phyloP scores from a whole-genome alignment of 2,888 invertebrate genomes.

The Caenorhabditis sulstoni region DNA sequence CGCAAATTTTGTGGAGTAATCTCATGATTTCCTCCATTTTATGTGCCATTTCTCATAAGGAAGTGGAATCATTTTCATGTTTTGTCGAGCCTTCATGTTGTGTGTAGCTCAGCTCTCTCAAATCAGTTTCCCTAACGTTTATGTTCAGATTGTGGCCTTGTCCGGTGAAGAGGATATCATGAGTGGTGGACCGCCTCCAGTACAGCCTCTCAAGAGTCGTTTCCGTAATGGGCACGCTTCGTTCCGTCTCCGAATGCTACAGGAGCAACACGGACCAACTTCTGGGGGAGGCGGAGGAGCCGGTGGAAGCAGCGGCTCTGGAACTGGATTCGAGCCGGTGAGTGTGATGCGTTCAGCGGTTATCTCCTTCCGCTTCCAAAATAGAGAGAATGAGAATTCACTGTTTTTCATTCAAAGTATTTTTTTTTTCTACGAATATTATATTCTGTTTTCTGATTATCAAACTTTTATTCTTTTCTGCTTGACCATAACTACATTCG shows the following conservation, averaged over 20 bases:
- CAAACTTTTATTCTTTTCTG: not conserved
- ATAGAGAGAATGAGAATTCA: too few relatives aligned
- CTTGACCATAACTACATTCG: conserved; percentile 46
- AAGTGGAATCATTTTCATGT: not conserved
- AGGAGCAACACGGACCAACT: conserved; percentile 72
- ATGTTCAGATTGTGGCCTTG: conserved; percentile 67
- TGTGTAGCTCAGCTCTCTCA: too few relatives aligned
- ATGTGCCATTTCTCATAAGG: not conserved
- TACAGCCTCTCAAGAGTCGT: conserved; percentile 63
- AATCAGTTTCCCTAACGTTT: too few relatives aligned
- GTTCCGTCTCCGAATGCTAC: conserved; percentile 77
- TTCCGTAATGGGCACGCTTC: conserved; percentile 74
- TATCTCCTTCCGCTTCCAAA: not conserved
- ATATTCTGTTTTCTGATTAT: conserved; percentile 29
- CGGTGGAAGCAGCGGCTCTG: conserved; percentile 26
- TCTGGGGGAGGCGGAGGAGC: conserved; percentile 18
- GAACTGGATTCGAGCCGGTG: conserved; percentile 66
- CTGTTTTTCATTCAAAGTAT: not conserved
- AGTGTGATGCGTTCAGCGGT: conserved; percentile 12
- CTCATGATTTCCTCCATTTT: conserved; percentile 16
- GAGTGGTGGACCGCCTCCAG: conserved; percentile 65
- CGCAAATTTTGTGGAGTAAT: not conserved
- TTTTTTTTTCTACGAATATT: conserved; percentile 10
- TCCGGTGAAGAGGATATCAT: conserved; percentile 71
- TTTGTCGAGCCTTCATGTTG: not conserved